Percentiles rank a stretch among this genome's conserved stretches.
Evolutionary conservation across 1,140 invertebrate species (phyloP).

Genomic region (Leptinotarsa defecta): DNA sequence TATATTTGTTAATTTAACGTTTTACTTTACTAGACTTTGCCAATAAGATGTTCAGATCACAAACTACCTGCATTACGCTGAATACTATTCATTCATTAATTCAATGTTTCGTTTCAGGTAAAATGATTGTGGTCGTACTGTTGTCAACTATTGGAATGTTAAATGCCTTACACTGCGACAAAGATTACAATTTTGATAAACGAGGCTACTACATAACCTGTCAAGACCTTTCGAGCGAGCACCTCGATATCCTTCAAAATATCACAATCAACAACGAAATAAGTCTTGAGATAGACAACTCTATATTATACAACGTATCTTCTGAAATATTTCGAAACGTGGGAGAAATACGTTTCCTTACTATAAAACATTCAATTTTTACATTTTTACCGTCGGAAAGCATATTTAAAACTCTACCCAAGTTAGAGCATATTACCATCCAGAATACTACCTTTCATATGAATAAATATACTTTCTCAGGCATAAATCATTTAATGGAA

Average conservation of each 20-base stretch:
- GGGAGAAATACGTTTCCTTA: slow-evolving; percentile 40
- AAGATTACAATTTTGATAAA: slow-evolving; percentile 45
- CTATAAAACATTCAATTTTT: slow-evolving; percentile 39
- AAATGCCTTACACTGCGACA: slow-evolving; percentile 40
- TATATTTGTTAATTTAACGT: no score
- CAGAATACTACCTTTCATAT: slow-evolving; percentile 36
- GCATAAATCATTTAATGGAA: slow-evolving; percentile 38
- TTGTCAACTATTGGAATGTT: slow-evolving; percentile 11
- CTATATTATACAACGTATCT: slow-evolving; percentile 38
- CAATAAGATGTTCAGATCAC: no score
- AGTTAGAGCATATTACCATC: slow-evolving; percentile 34
- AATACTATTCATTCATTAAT: no score
- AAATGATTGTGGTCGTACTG: slow-evolving; percentile 21
- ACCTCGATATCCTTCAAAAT: slow-evolving; percentile 42
- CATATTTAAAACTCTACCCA: slow-evolving; percentile 37
- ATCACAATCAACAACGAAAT: slow-evolving; percentile 50
- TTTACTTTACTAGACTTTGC: no score
- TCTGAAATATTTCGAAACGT: slow-evolving; percentile 45
- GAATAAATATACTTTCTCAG: slow-evolving; percentile 32
- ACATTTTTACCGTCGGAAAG: slow-evolving; percentile 30
- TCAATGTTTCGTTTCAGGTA: slow-evolving; percentile 26
- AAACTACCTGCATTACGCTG: no score
- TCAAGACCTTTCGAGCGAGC: slow-evolving; percentile 38
- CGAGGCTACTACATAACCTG: slow-evolving; percentile 51
- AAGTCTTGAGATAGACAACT: slow-evolving; percentile 45